phyloP scores from a whole-genome alignment of 2,797 vertebrate species.

The Tapirus indicus region DNA sequence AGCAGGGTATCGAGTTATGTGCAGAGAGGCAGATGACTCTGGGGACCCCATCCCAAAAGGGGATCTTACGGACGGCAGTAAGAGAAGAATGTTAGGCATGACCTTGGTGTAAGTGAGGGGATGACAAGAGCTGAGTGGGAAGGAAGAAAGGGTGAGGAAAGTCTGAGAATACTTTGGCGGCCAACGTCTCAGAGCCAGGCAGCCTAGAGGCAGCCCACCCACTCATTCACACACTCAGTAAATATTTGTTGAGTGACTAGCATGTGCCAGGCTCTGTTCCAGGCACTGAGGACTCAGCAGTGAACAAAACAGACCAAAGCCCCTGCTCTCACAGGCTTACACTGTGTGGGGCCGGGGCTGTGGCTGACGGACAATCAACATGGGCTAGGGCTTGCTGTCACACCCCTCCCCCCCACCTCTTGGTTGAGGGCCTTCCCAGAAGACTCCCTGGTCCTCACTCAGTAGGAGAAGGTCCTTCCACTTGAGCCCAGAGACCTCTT shows the following conservation, averaged over 20 bases:
- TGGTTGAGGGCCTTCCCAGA: background rate
- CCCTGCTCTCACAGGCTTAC: background rate
- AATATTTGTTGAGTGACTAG: background rate
- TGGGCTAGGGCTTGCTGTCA: background rate
- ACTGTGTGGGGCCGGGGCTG: background rate
- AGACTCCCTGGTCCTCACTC: background rate
- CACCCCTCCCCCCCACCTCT: rapidly evolving
- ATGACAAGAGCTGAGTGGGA: background rate
- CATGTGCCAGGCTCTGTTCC: background rate
- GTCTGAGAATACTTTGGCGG: background rate
- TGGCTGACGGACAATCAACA: background rate
- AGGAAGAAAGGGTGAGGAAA: background rate
- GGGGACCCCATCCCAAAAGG: background rate
- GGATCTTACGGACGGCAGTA: background rate
- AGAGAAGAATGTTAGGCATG: background rate
- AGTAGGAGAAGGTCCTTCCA: background rate
- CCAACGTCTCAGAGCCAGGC: background rate
- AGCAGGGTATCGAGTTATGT: background rate
- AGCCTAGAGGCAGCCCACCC: background rate
- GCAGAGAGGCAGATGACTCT: background rate
- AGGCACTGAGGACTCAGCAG: background rate
- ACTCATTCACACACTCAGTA: background rate
- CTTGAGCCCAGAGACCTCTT: background rate
- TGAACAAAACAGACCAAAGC: background rate
- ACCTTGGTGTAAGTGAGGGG: background rate